Percentiles rank a stretch among this genome's conserved stretches.
Conservation (phyloP, 2,797 vertebrate species). For the Periophthalmus magnuspinnatus region DNA sequence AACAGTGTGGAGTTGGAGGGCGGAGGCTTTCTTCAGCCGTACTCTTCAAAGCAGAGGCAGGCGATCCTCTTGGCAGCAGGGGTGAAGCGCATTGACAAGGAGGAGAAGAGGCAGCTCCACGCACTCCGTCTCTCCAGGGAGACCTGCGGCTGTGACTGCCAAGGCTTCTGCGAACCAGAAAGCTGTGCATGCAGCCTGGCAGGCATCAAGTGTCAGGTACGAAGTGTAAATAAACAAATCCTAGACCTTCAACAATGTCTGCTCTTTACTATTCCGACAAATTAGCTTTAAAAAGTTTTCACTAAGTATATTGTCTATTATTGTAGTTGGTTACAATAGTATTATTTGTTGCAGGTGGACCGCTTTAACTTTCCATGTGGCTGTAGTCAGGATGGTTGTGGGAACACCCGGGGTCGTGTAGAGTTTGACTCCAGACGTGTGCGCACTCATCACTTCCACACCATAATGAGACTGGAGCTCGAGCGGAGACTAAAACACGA, state of each 20-base stretch:
- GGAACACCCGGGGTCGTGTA: slow-evolving; percentile 84
- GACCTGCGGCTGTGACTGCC: slow-evolving; percentile 88
- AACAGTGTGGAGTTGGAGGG: slow-evolving; percentile 76
- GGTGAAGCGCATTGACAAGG: slow-evolving; percentile 85
- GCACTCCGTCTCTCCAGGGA: slow-evolving; percentile 85
- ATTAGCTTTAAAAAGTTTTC: not conserved
- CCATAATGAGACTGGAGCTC: slow-evolving; percentile 87
- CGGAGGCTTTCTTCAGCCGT: slow-evolving; percentile 81
- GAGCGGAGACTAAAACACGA: slow-evolving; percentile 77
- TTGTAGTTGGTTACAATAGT: not conserved
- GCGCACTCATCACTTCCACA: slow-evolving; percentile 90
- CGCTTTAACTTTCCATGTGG: slow-evolving; percentile 90
- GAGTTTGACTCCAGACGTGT: slow-evolving; percentile 88
- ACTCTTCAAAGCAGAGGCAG: slow-evolving; percentile 83
- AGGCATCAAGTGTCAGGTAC: slow-evolving; percentile 93
- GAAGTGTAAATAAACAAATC: not conserved
- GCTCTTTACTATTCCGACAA: not conserved
- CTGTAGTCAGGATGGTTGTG: slow-evolving; percentile 86
- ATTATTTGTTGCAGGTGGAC: slow-evolving; percentile 81
- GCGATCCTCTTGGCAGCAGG: slow-evolving; percentile 83
- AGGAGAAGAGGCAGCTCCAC: slow-evolving; percentile 89
- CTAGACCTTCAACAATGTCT: not conserved
- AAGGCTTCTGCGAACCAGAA: slow-evolving; percentile 88
- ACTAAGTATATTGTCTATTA: not conserved
- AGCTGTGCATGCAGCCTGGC: slow-evolving; percentile 89